A percentile compares a stretch with the other conserved stretches of the same genome.
phyloP scores from a whole-genome alignment of 1,140 invertebrate genomes.

The Condylostylus longicornis region DNA sequence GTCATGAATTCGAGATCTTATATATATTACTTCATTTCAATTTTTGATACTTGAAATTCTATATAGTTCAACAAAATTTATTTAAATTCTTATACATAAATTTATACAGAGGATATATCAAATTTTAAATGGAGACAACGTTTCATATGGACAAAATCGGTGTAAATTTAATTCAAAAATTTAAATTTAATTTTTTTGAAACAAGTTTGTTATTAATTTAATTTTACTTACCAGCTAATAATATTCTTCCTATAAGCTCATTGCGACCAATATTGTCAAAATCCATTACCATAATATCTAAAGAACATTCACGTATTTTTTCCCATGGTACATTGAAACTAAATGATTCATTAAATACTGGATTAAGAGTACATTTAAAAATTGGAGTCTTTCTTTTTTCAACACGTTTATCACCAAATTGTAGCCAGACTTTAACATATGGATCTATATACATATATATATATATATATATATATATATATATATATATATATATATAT shows the following conservation, averaged over 20 bases:
- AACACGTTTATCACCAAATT: slow-evolving; percentile 83
- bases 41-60: too few species aligned
- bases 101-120: too few species aligned
- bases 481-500: too few species aligned
- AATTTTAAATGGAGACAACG: too few species aligned
- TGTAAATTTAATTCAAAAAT: too few species aligned
- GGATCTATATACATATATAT: too few species aligned
- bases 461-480: too few species aligned
- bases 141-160: too few species aligned
- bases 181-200: too few species aligned
- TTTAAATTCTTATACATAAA: too few species aligned
- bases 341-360: slow-evolving; percentile 85
- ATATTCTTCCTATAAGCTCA: slow-evolving; percentile 79
- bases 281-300: slow-evolving; percentile 88
- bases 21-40: too few species aligned
- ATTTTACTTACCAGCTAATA: slow-evolving; percentile 52
- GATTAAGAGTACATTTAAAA: slow-evolving; percentile 84
- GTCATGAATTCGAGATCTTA: neutral
- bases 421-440: slow-evolving; percentile 91
- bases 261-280: slow-evolving; percentile 88
- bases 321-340: slow-evolving; percentile 89
- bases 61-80: too few species aligned
- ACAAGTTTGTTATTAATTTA: neutral
- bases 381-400: slow-evolving; percentile 93
- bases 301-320: slow-evolving; percentile 80